Conservation (phyloP, 1,140 invertebrate species). For the Panagrolaimus sp. region DNA sequence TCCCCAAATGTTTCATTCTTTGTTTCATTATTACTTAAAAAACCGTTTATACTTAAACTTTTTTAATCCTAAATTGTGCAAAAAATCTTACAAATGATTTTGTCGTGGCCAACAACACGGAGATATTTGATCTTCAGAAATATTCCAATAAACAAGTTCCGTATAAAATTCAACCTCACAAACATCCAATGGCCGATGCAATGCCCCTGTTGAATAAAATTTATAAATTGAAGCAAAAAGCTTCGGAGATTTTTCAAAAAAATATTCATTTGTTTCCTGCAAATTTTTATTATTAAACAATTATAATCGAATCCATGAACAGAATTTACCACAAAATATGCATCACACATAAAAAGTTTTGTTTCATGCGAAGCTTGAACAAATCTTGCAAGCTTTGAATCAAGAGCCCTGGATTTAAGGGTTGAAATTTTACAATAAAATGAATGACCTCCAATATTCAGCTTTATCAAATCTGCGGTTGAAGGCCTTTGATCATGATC, state of each 20-base stretch:
- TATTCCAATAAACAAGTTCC: slow-evolving; percentile 33
- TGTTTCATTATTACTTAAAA: not conserved
- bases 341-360: slow-evolving; percentile 33
- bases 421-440: slow-evolving; percentile 27
- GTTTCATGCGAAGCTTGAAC: slow-evolving; percentile 23
- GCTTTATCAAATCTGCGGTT: slow-evolving; percentile 22
- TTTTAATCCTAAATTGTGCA: not conserved
- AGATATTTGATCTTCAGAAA: slow-evolving; percentile 29
- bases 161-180: slow-evolving; percentile 33
- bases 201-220: slow-evolving; percentile 29
- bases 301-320: not conserved
- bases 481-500: not conserved
- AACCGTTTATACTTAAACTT: not conserved
- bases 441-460: slow-evolving; percentile 31
- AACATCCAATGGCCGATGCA: slow-evolving; percentile 35
- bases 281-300: slow-evolving; percentile 10
- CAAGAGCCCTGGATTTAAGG: slow-evolving; percentile 4
- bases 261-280: slow-evolving; percentile 37
- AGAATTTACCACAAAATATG: slow-evolving; percentile 29
- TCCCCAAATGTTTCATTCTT: not conserved
- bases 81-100: slow-evolving; percentile 33
- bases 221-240: slow-evolving; percentile 36
- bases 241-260: slow-evolving; percentile 37
- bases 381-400: slow-evolving; percentile 23
- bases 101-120: slow-evolving; percentile 28